Conservation (phyloP, 2,113 vertebrate genomes). For the Thalassoma bifasciatum region DNA sequence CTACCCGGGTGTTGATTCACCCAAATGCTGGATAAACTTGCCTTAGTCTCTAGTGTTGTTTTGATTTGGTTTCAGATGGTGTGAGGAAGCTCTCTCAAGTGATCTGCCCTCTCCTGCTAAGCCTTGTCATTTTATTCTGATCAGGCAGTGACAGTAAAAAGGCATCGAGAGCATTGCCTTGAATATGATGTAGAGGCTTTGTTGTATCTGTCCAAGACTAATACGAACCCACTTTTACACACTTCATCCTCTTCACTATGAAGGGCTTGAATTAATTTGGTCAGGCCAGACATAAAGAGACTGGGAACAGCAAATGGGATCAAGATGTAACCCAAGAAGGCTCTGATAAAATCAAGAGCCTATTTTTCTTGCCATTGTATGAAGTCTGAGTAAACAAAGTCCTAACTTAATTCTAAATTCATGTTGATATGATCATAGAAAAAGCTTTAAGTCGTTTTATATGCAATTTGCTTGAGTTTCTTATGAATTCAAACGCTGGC, state of each 20-base stretch:
- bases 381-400: not conserved
- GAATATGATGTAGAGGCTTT: constrained; percentile 12
- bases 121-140: constrained; percentile 32
- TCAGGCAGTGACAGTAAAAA: constrained; percentile 20
- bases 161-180: constrained; percentile 5
- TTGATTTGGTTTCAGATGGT: constrained; percentile 23
- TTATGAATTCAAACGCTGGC: too few species aligned
- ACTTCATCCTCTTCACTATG: constrained; percentile 9
- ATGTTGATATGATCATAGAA: not conserved
- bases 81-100: constrained; percentile 1
- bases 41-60: constrained; percentile 17
- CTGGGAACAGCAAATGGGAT: constrained; percentile 5
- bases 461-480: too few species aligned
- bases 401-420: not conserved
- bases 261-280: constrained; percentile 43
- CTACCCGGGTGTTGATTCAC: not conserved
- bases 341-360: constrained; percentile 6
- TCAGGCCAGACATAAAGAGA: constrained; percentile 8
- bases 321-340: constrained; percentile 17
- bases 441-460: too few species aligned
- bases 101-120: constrained; percentile 24
- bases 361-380: constrained; percentile 1
- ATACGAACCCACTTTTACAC: constrained; percentile 16
- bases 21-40: constrained; percentile 3
- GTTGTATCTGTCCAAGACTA: constrained; percentile 2